Evolutionary conservation across 2,888 invertebrate genomes (phyloP), one percentile per base, ranked within the genome.

Genomic region (Lumbricus terrestris): DNA sequence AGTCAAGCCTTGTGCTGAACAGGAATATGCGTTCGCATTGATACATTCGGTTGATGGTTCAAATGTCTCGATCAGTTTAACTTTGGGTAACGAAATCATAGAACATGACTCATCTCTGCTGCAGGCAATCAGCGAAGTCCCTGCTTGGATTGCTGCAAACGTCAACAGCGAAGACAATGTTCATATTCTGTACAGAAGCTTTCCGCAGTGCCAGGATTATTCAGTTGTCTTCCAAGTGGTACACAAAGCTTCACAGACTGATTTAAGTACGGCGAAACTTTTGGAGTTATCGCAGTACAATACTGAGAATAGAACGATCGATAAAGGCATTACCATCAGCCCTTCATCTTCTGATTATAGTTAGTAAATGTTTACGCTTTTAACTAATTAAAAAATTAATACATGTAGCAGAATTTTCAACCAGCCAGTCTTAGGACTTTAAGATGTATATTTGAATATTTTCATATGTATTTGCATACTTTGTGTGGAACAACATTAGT

Each of bases 291-390:
- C 69, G 11, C 69, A n/a, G 69, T 69, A 69, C 69, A 69, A n/a
- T 69, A n/a, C 69, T 69, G 4, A 69, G 69, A 69, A 69, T 29
- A 69, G 11, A n/a, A n/a, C 69, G 11, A 11, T n/a, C 8, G 69
- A n/a, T n/a, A n/a, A 29, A 69, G 69, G n/a, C 69, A 8, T 69
- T 69, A 69, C 69, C n/a, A 69, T 69, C 69, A 69, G 69, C 69
- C 69, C 69, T n/a, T 69, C 69, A 29, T 69, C 69, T 29, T 5
- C 69, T 5, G n/a, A 29, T 69, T 69, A 69, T n/a, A 69, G 69
- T 69, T 69, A 69, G 69, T n/a, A 69, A 69, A 69, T 69, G n/a
- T 69, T 69, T 69, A n/a, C n/a, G n/a, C 69, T 69, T 69, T 69
- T 69, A 69, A 8, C 69, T 29, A n/a, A n/a, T n/a, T 69, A 69